Evolutionary conservation across 1,140 invertebrate species (phyloP), one percentile per base, ranked within the genome.

Genomic region (Aphaenogaster ashmeadi): DNA sequence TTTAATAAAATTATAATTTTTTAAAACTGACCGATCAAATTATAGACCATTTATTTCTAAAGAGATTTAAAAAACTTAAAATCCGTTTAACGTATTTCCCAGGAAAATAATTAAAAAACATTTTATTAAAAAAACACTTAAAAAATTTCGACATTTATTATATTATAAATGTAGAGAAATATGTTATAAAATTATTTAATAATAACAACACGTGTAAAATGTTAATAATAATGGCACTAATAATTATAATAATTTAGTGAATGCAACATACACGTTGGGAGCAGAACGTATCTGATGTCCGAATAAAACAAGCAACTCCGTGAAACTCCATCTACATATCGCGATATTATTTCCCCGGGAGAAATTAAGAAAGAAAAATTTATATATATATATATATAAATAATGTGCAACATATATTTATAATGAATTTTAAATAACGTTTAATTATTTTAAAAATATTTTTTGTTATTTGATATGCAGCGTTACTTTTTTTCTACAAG

Each of bases 191-290:
- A 71, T 44, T 54, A 81, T 47, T 18, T 56, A 8, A 81, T 44
- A 8, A 18, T 21, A 58, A 66, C 18, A 27, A 60, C 27, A 64
- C 3, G 5, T 54, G 15, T 36, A 38, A 72, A 72, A 50, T 5
- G 4, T 13, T 47, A 47, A 27, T 69, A 69, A 72, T 52, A 72
- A 54, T 18, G 21, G 6, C 3, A 69, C 2, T 47, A 72, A 52
- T 72, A 72, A 50, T 52, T 15, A 52, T 41, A 69, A 83, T 60
- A 44, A 47, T 60, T 56, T 69, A 69, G n/a, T 50, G 6, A 72
- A 58, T 7, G 15, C 3, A 18, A 69, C 5, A 18, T 38, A n/a
- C n/a, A 54, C 0, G 54, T 27, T 33, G 21, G 18, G 2, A 33
- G 2, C 33, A 67, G 11, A 71, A 71, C 21, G 38, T 81, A 81